A percentile compares a stretch with the other conserved stretches of the same genome.
Evolutionary conservation across 2,797 vertebrate genomes (phyloP).

Genomic region (Pelobates cultripes): DNA sequence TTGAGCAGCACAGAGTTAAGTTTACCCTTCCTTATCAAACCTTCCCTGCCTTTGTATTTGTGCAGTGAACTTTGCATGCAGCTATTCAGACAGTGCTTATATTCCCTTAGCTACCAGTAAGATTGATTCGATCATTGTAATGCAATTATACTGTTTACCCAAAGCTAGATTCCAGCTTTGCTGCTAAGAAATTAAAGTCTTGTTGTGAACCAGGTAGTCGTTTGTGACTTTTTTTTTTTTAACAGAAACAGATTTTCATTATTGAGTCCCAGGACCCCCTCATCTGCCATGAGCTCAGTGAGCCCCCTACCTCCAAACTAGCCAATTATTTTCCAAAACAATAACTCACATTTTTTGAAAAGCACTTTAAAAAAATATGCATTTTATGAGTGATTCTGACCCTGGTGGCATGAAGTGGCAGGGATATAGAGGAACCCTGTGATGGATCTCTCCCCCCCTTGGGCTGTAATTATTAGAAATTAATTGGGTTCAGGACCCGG

Average conservation of each 20-base stretch:
- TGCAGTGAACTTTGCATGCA: conserved; percentile 78
- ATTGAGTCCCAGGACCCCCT: conserved; percentile 69
- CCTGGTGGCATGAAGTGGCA: conserved; percentile 77
- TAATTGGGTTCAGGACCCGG: conserved; percentile 91
- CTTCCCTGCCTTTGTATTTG: conserved; percentile 80
- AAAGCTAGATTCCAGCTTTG: conserved; percentile 81
- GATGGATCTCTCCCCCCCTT: conserved; percentile 78
- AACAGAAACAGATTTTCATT: conserved; percentile 74
- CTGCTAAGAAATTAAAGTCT: conserved; percentile 82
- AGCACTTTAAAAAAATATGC: conserved; percentile 82
- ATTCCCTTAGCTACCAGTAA: conserved; percentile 77
- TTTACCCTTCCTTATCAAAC: conserved; percentile 70
- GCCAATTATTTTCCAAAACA: conserved; percentile 90
- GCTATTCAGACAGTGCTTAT: conserved; percentile 71
- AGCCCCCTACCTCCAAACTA: conserved; percentile 73
- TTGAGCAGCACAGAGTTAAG: conserved; percentile 67
- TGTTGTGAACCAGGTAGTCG: conserved; percentile 66
- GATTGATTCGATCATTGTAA: conserved; percentile 86
- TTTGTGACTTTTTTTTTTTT: conserved; percentile 57
- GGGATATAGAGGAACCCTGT: conserved; percentile 60
- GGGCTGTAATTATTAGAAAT: conserved; percentile 95
- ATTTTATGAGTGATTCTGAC: conserved; percentile 86
- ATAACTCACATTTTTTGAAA: conserved; percentile 81
- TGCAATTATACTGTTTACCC: conserved; percentile 86
- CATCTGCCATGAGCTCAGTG: not conserved